Conservation (phyloP, 2,797 vertebrate species). For the Xenentodon cancila region DNA sequence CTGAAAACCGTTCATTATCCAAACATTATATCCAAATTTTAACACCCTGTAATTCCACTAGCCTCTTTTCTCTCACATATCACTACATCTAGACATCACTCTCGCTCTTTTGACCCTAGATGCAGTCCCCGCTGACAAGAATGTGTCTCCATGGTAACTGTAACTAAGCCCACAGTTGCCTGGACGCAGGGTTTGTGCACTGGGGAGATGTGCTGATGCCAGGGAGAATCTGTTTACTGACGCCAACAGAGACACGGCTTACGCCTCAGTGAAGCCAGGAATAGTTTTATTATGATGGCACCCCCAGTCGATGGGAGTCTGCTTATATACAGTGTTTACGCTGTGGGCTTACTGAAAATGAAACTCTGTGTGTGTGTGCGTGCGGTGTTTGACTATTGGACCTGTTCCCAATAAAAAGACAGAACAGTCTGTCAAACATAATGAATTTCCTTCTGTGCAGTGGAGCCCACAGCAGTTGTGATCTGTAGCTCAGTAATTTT, state of each 20-base stretch:
- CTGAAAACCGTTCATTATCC: not conserved
- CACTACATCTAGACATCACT: constrained; percentile 27
- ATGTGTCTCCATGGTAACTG: constrained; percentile 81
- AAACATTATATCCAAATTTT: constrained; percentile 10
- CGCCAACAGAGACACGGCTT: constrained; percentile 54
- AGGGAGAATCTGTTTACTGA: constrained; percentile 69
- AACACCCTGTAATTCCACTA: constrained; percentile 25
- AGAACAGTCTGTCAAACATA: not conserved
- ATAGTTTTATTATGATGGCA: constrained; percentile 56
- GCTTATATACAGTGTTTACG: constrained; percentile 58
- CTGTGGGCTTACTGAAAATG: constrained; percentile 32
- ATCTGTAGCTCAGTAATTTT: not conserved
- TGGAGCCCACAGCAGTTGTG: not conserved
- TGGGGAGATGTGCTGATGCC: constrained; percentile 70
- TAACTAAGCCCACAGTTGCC: constrained; percentile 78
- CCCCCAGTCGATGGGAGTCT: constrained; percentile 35
- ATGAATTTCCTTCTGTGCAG: not conserved
- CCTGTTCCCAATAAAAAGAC: constrained; percentile 7
- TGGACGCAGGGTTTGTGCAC: constrained; percentile 57
- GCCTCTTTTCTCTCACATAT: constrained; percentile 36
- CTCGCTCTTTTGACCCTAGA: constrained; percentile 43
- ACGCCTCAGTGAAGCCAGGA: constrained; percentile 57
- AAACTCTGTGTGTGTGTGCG: constrained; percentile 22
- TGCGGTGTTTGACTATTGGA: constrained; percentile 7
- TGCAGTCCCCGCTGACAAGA: constrained; percentile 52